Base-by-base conservation (phyloP, 2,113 vertebrate species). In the Brachyhypopomus occidentalis region DNA sequence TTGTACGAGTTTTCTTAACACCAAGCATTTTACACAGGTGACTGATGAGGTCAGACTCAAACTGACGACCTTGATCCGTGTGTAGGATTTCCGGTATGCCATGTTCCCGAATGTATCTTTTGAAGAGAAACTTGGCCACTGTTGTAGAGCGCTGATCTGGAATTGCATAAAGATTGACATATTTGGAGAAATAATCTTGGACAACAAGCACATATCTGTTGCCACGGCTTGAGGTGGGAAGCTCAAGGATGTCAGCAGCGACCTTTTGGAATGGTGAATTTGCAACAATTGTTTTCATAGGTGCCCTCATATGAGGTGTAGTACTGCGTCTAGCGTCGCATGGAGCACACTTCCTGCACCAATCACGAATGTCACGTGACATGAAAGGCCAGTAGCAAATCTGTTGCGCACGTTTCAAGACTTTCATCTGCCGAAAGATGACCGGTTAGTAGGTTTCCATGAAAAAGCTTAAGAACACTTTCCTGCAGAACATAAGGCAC, bases 71-170 rank as follows among this genome's bases (percentile, higher is more conserved):
- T 45, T 82, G 78, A 45, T 82, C 75, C 2, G 84, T 77, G 64
- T 81, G 82, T 7, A 85, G 14, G 0, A 7, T 70, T 60, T 80
- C 81, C 1, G 56, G 77, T n/a, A 81, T 71, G 62, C 78, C 76
- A 69, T 87, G 83, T 16, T 82, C 45, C 23, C 67, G 14, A 48
- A 85, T 84, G 20, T 45, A 75, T 14, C 80, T 59, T 5, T 86
- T n/a, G n/a, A n/a, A n/a, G 2, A 84, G 3, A 63, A 75, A 81
- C 22, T 81, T 78, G 4, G 84, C 56, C 2, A 86, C 75, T 19
- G 83, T 83, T n/a, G 38, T 45, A 17, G 75, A 14, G 7, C 4
- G 0, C 72, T 85, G 11, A 52, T 52, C 11, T 14, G 45, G 45
- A 52, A 52, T 52, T 12, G 72, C 9, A 36, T 77, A 80, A 0